Conservation (phyloP, 2,888 invertebrate species). For the Lasioglossum figueresi region DNA sequence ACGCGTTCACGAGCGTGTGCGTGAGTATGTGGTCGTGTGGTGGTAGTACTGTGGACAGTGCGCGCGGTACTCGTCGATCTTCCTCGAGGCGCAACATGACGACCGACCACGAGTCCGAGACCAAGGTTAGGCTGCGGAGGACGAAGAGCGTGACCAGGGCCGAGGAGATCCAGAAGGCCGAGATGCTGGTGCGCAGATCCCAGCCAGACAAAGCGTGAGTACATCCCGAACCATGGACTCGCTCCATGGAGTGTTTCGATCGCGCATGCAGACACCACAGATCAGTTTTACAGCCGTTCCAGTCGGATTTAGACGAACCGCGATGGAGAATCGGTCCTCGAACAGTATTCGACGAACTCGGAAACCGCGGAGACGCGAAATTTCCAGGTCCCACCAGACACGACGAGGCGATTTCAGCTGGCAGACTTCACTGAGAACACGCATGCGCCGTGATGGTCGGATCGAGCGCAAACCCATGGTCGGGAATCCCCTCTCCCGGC, state of each 20-base stretch:
- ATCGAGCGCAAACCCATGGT: constrained; percentile 32
- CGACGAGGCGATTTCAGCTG: background rate
- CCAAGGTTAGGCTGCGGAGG: constrained; percentile 87
- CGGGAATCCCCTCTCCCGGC: constrained; percentile 37
- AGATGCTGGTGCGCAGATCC: constrained; percentile 90
- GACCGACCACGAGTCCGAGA: constrained; percentile 81
- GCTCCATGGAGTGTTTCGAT: background rate
- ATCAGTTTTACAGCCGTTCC: background rate
- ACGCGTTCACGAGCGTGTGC: constrained; percentile 6
- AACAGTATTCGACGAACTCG: background rate
- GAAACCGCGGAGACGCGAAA: constrained; percentile 39
- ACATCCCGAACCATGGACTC: background rate
- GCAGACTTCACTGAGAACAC: constrained; percentile 25
- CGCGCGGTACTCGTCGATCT: constrained; percentile 15
- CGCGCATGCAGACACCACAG: background rate
- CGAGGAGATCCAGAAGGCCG: constrained; percentile 93
- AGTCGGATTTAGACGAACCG: background rate
- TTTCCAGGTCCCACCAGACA: constrained; percentile 36
- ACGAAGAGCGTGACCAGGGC: constrained; percentile 95
- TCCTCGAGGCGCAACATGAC: constrained; percentile 57
- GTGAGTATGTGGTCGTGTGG: constrained; percentile 10
- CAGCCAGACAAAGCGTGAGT: constrained; percentile 96
- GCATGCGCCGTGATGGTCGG: constrained; percentile 55
- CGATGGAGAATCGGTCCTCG: background rate
- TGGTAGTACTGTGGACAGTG: constrained; percentile 24